Evolutionary conservation across 2,888 invertebrate genomes (phyloP).

Genomic region (Pseudococcus jackbeardsleyi): DNA sequence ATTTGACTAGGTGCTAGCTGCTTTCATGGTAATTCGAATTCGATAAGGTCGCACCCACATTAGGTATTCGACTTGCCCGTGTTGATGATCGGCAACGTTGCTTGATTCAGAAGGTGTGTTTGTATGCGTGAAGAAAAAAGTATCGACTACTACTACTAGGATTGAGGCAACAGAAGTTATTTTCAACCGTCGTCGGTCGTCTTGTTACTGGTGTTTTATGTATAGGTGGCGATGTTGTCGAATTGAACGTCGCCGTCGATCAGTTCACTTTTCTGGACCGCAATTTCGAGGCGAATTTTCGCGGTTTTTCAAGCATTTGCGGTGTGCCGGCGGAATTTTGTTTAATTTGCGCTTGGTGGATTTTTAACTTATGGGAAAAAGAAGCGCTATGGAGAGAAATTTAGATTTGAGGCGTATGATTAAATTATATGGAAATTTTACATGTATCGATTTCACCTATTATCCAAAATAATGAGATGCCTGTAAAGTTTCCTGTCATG

Average conservation of each 20-base stretch:
- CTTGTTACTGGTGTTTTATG: background rate
- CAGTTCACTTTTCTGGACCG: background rate
- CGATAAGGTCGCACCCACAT: slow-evolving; percentile 28
- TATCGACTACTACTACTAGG: background rate
- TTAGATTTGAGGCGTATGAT: background rate
- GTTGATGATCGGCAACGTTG: background rate
- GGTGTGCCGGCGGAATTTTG: background rate
- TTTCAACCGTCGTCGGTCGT: slow-evolving; percentile 21
- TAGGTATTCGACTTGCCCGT: slow-evolving; percentile 3
- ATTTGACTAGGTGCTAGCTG: slow-evolving; percentile 42
- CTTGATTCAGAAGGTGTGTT: background rate
- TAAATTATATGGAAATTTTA: background rate
- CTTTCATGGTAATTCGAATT: slow-evolving; percentile 19
- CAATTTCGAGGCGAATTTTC: background rate
- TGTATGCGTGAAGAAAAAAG: background rate
- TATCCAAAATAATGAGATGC: background rate
- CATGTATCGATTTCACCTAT: background rate
- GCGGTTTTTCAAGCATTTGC: background rate
- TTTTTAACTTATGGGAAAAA: background rate
- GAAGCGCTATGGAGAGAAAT: background rate
- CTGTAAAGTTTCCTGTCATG: background rate
- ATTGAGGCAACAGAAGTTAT: background rate
- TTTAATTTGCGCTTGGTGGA: background rate
- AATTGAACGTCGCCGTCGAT: background rate
- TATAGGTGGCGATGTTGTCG: slow-evolving; percentile 35